Evolutionary conservation across 2,113 vertebrate species (phyloP).

Genomic region (Nipponia nippon): DNA sequence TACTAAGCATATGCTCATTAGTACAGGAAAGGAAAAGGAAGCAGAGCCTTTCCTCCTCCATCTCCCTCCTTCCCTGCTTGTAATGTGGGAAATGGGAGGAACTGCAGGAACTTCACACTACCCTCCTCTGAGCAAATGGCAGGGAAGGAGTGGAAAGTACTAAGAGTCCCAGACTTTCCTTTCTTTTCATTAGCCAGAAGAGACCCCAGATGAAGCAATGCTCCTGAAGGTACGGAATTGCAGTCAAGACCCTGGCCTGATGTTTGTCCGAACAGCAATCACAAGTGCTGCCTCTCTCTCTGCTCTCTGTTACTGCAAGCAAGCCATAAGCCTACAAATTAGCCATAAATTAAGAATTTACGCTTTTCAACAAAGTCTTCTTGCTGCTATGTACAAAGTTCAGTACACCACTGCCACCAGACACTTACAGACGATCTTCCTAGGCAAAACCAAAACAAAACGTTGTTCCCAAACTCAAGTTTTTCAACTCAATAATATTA

Average conservation of each 20-base stretch:
- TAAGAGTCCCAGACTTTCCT: background rate
- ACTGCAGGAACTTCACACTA: background rate
- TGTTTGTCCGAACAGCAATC: background rate
- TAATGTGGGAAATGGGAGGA: background rate
- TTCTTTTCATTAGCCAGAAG: background rate
- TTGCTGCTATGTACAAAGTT: background rate
- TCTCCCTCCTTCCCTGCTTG: background rate
- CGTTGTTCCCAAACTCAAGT: background rate
- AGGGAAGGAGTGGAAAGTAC: background rate
- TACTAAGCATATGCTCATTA: background rate
- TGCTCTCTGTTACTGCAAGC: background rate
- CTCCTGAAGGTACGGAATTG: background rate
- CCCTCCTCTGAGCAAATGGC: background rate
- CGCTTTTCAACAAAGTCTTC: background rate
- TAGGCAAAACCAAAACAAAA: background rate
- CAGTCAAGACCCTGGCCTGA: background rate
- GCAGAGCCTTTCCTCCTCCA: background rate
- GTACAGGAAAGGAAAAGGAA: background rate
- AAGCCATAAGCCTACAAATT: background rate
- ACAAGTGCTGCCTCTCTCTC: background rate
- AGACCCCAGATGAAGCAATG: background rate
- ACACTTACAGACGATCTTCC: background rate
- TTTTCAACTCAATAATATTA: constrained; percentile 4
- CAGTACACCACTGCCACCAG: background rate
- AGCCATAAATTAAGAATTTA: background rate